Evolutionary conservation across 1,140 invertebrate genomes (phyloP).

Genomic region (Globodera ellingtonae): DNA sequence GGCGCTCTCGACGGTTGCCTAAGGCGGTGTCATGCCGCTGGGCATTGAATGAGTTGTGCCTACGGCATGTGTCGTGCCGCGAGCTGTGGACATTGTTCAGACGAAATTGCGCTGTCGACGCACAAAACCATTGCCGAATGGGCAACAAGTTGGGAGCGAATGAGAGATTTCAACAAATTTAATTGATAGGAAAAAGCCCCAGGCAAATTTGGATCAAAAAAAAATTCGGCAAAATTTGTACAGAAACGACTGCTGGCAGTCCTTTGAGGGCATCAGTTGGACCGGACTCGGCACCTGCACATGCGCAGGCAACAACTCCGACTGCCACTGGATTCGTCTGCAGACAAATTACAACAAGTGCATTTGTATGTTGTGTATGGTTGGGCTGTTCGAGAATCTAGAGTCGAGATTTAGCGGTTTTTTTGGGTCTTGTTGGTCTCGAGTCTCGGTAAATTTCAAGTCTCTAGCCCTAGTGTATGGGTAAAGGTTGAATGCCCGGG

Average conservation of each 20-base stretch:
- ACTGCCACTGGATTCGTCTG: slow-evolving; percentile 64
- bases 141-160: slow-evolving; percentile 44
- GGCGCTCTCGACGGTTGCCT: slow-evolving; percentile 2
- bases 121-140: slow-evolving; percentile 61
- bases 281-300: slow-evolving; percentile 59
- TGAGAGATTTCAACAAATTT: neutral
- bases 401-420: no score
- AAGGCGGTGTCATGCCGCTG: slow-evolving; percentile 43
- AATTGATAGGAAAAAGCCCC: neutral
- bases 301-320: slow-evolving; percentile 56
- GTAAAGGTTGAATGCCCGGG: no score
- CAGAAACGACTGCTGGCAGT: slow-evolving; percentile 63
- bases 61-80: slow-evolving; percentile 59
- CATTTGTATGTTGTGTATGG: slow-evolving; percentile 50
- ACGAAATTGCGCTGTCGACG: slow-evolving; percentile 57
- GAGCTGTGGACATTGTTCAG: slow-evolving; percentile 61
- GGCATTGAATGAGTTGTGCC: slow-evolving; percentile 57
- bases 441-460: no score
- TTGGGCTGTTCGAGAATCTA: neutral
- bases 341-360: slow-evolving; percentile 65
- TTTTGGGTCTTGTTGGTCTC: no score
- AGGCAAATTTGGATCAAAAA: neutral
- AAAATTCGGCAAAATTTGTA: neutral
- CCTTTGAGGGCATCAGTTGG: slow-evolving; percentile 62
- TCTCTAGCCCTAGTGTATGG: no score